Conservation (phyloP, 2,113 vertebrate species). For the Mormyrus lacerda region DNA sequence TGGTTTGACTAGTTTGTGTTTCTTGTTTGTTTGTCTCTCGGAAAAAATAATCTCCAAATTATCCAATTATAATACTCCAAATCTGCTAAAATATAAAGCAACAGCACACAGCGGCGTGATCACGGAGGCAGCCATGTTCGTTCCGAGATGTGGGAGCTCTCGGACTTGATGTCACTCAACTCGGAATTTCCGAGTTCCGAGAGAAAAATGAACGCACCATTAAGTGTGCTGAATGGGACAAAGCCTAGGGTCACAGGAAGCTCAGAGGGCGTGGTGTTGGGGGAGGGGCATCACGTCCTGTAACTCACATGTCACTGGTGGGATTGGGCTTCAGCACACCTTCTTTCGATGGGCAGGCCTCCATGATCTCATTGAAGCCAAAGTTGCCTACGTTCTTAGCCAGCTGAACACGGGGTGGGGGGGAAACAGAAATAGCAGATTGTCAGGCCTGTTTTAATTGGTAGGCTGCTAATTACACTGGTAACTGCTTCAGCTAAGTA, state of each 20-base stretch:
- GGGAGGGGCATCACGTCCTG: neutral
- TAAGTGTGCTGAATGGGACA: neutral
- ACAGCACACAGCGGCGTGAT: too few relatives aligned
- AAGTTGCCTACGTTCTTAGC: slow-evolving; percentile 94
- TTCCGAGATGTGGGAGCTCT: too few relatives aligned
- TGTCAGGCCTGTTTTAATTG: neutral
- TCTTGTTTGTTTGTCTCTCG: too few relatives aligned
- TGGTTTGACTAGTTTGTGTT: too few relatives aligned
- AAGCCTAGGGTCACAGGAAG: neutral
- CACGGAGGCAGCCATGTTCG: too few relatives aligned
- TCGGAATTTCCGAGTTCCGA: too few relatives aligned
- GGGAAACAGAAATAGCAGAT: neutral
- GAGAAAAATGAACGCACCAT: too few relatives aligned
- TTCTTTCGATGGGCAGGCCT: slow-evolving; percentile 72
- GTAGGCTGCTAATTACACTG: neutral
- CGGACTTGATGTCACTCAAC: too few relatives aligned
- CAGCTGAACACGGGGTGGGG: slow-evolving; percentile 61
- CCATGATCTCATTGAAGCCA: slow-evolving; percentile 95
- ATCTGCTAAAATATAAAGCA: too few relatives aligned
- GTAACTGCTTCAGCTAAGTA: neutral
- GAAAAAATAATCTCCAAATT: too few relatives aligned
- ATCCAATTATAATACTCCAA: too few relatives aligned
- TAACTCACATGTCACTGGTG: slow-evolving; percentile 86
- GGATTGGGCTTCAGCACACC: slow-evolving; percentile 72
- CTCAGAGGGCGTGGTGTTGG: neutral